Conservation (phyloP, 2,113 vertebrate species). For the Apeltes quadracus region DNA sequence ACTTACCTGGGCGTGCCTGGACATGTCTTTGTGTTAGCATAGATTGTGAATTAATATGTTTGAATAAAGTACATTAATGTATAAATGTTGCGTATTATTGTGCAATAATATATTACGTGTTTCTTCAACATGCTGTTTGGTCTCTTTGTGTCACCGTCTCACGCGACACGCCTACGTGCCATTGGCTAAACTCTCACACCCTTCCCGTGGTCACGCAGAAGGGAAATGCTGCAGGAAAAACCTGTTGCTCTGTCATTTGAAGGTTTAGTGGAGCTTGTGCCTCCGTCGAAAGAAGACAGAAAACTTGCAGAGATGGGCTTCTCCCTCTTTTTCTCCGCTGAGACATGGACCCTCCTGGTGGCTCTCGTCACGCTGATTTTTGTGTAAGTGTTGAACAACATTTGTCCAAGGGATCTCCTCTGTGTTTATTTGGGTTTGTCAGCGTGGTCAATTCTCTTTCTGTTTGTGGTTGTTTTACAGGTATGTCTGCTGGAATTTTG, state of each 20-base stretch:
- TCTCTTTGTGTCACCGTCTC: conserved; percentile 19
- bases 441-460: neutral
- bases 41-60: neutral
- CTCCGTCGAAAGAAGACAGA: neutral
- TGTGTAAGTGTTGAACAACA: conserved; percentile 54
- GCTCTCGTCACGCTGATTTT: conserved; percentile 61
- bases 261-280: too few relatives aligned
- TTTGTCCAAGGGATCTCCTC: neutral
- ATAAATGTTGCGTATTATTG: too few relatives aligned
- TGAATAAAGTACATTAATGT: too few relatives aligned
- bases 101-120: neutral
- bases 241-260: too few relatives aligned
- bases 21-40: neutral
- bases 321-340: conserved; percentile 46
- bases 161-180: neutral
- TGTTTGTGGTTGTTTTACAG: conserved; percentile 29
- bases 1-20: neutral
- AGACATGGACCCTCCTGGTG: conserved; percentile 72
- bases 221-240: conserved; percentile 20
- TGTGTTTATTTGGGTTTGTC: conserved; percentile 3
- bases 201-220: neutral
- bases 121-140: neutral
- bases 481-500: conserved; percentile 68
- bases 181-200: conserved; percentile 55
- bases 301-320: conserved; percentile 42